Evolutionary conservation across 2,797 vertebrate species (phyloP), one percentile per base, ranked within the genome.

Genomic region (Garrulus glandarius): DNA sequence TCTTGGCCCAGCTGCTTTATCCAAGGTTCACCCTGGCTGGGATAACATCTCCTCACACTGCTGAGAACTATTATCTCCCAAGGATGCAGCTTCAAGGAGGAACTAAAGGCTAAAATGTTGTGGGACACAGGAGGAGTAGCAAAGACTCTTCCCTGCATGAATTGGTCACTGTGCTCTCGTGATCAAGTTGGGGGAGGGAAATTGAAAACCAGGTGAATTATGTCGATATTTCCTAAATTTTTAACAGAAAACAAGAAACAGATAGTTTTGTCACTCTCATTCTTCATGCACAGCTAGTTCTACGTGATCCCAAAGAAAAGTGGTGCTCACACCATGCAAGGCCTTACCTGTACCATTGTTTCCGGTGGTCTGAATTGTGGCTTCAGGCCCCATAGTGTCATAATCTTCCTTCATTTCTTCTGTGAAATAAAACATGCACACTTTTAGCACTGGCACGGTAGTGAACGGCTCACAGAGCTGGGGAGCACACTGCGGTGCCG

Each of bases 321-420:
- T 2, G 17, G 18, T 12, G 43, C 87, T 53, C 21, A 2, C 1
- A 10, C 22, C 53, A 27, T 10, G 56, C 77, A 27, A 8, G 7
- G 5, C 47, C 99, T 99, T 98, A 99, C 99, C 99, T 99, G 99
- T 99, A 98, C 99, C 99, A 84, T 98, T 98, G 97, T 99, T 99
- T 97, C 98, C 98, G 81, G 99, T 95, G 69, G 98, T 98, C 98
- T 99, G 98, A 97, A 99, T 97, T 91, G 98, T 88, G 97, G 98
- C 97, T 95, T 99, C 99, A 49, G 99, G 98, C 97, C 99, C 99
- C 98, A 99, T 97, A 97, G 98, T 98, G 98, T 99, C 99, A 95
- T 99, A 99, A 91, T 99, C 99, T 97, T 99, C 99, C 97, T 99
- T 99, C 97, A 99, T 99, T 98, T 99, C 99, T 98, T 99, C 99